These are phyloP conservation scores for Dyspetes luteomarginatus DNA, from an alignment of 2,888 invertebrate genomes.

Conservation along the genomic window DNA sequence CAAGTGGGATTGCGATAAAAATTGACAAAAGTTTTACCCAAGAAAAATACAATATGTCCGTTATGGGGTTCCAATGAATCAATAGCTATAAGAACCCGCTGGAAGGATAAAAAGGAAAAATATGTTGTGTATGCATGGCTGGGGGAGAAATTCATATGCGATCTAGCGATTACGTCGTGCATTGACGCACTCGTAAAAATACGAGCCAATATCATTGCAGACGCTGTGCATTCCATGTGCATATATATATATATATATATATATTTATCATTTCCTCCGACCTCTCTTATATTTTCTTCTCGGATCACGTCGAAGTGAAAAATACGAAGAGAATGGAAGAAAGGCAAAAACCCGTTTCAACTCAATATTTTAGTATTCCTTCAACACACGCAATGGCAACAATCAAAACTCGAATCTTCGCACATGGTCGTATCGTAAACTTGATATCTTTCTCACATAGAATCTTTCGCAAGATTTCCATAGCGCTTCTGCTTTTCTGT, in stretches of 20 bases:
- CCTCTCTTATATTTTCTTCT: neutral
- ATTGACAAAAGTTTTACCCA: too few species aligned
- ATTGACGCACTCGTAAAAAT: neutral
- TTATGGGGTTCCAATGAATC: neutral
- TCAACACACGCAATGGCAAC: conserved; percentile 37
- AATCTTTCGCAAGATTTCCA: conserved; percentile 38
- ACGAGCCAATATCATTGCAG: neutral
- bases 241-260: neutral
- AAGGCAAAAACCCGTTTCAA: neutral
- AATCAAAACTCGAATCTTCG: conserved; percentile 68
- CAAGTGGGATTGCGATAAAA: too few species aligned
- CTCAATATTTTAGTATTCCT: neutral
- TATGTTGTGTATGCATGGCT: neutral
- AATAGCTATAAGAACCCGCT: neutral
- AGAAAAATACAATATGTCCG: neutral
- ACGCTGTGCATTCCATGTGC: neutral
- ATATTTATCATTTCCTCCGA: neutral
- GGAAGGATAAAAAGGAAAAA: neutral
- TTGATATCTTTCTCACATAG: conserved; percentile 66
- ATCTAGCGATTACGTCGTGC: neutral
- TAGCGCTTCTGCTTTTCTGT: neutral
- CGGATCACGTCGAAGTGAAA: neutral
- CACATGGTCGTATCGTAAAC: conserved; percentile 70
- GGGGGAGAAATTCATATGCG: neutral
- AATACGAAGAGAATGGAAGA: neutral